Percentiles rank a stretch among this genome's conserved stretches.
Conservation (phyloP, 2,797 vertebrate species). For the Brachyalestes nurse region DNA sequence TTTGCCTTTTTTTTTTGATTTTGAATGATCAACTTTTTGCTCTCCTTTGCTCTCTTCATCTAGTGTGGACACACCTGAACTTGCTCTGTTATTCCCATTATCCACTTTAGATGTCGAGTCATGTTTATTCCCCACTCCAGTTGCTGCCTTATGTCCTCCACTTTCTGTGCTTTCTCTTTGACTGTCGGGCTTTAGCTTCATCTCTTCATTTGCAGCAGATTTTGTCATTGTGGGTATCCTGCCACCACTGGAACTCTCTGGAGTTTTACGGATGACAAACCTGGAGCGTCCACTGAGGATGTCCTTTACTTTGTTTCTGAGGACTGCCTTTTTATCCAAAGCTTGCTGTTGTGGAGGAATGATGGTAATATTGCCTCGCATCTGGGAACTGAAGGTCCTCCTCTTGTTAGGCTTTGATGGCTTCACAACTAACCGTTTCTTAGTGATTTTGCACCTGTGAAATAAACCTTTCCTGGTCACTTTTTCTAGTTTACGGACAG, state of each 20-base stretch:
- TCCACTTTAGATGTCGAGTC: constrained; percentile 46
- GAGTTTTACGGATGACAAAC: constrained; percentile 77
- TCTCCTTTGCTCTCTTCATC: constrained; percentile 55
- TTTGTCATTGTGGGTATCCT: constrained; percentile 24
- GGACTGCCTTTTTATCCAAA: constrained; percentile 71
- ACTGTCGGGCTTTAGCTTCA: constrained; percentile 35
- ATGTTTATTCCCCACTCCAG: constrained; percentile 43
- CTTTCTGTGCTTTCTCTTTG: constrained; percentile 24
- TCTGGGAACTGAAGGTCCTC: constrained; percentile 61
- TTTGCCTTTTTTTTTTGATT: constrained; percentile 75
- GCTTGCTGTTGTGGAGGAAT: constrained; percentile 52
- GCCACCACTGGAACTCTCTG: constrained; percentile 30
- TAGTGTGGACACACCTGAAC: constrained; percentile 46
- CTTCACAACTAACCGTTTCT: constrained; percentile 72
- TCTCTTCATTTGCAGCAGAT: constrained; percentile 25
- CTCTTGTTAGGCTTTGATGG: constrained; percentile 59
- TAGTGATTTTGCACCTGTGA: constrained; percentile 72
- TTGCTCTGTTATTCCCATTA: constrained; percentile 30
- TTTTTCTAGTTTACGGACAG: constrained; percentile 79
- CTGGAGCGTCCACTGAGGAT: constrained; percentile 77
- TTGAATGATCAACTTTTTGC: constrained; percentile 53
- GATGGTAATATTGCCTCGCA: constrained; percentile 62
- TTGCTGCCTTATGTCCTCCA: constrained; percentile 10
- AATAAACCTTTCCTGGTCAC: constrained; percentile 74
- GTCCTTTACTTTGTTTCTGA: constrained; percentile 76